phyloP scores from a whole-genome alignment of 2,113 vertebrate genomes.

The Chloropsis cyanopogon region DNA sequence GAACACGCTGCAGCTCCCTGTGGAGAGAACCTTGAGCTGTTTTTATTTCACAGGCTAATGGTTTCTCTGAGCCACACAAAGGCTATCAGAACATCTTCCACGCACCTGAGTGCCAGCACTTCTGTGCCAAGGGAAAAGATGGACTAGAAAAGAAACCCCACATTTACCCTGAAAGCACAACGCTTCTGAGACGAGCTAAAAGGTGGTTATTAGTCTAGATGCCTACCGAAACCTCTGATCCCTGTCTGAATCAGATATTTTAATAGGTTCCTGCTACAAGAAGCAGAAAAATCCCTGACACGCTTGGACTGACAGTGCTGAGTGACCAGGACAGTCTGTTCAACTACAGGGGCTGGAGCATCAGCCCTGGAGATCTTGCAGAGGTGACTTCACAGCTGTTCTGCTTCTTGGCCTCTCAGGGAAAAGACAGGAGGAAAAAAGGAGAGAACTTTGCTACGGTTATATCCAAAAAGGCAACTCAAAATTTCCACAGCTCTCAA shows the following conservation, averaged over 20 bases:
- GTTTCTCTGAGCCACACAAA: background rate
- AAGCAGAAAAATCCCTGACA: background rate
- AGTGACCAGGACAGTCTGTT: background rate
- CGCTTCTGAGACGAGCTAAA: background rate
- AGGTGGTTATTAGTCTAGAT: background rate
- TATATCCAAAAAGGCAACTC: background rate
- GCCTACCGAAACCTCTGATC: background rate
- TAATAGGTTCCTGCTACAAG: background rate
- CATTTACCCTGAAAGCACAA: slow-evolving; percentile 2
- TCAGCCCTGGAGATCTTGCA: background rate
- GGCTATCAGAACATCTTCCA: background rate
- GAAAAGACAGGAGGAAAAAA: background rate
- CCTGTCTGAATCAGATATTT: slow-evolving; percentile 2
- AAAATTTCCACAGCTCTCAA: background rate
- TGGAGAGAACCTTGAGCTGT: background rate
- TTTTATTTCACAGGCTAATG: background rate
- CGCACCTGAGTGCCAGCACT: background rate
- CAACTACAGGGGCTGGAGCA: background rate
- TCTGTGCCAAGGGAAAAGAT: background rate
- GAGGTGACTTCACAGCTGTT: background rate
- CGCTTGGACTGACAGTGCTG: background rate
- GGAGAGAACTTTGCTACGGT: background rate
- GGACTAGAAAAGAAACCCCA: slow-evolving; percentile 13
- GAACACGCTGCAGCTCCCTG: background rate
- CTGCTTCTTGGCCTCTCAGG: background rate